Base-by-base conservation (phyloP, 2,888 invertebrate genomes). In the Ectobius pallidus region DNA sequence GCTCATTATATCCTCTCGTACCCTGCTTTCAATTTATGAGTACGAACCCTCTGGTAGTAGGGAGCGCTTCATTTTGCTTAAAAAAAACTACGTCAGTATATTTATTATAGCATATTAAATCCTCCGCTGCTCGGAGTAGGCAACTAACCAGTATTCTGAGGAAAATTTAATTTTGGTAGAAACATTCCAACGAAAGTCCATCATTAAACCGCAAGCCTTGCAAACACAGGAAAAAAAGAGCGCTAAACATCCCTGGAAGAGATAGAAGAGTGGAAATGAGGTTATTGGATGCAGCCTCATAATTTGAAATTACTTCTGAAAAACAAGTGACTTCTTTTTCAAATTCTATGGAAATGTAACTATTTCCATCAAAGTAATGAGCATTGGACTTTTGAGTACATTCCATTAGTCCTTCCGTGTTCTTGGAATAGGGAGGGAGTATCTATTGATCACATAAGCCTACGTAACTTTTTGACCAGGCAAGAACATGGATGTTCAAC, bases 81-180 rank as follows among this genome's bases (percentile, higher is more conserved):
- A 22, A n/a, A n/a, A 49, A 49, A 49, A 18, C 22, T 49, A 9
- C 49, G 4, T n/a, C n/a, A 49, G 49, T 49, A 18, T 49, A 49
- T 49, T 49, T 49, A 49, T 49, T n/a, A 22, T 49, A 22, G 49
- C 46, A 46, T 46, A 46, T 46, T 46, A 46, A 46, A 49, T n/a
- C 49, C 22, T 20, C 4, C 22, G n/a, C 49, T 49, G 1, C 22
- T 3, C 49, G 22, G 2, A 49, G 1, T 49, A 1, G 4, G 4
- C 49, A 4, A 46, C 7, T 9, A 16, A 46, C 3, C 2, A 49
- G 39, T 39, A 39, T 39, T 14, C 39, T 39, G 39, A 1, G 20
- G 20, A 49, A 22, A 3, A 18, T 20, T 49, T 49, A 1, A 49
- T 49, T 49, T n/a, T 49, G 20, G 20, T 6, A 22, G 22, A 49